Base-by-base conservation (phyloP, 2,888 invertebrate genomes). In the Frankliniella intonsa region DNA sequence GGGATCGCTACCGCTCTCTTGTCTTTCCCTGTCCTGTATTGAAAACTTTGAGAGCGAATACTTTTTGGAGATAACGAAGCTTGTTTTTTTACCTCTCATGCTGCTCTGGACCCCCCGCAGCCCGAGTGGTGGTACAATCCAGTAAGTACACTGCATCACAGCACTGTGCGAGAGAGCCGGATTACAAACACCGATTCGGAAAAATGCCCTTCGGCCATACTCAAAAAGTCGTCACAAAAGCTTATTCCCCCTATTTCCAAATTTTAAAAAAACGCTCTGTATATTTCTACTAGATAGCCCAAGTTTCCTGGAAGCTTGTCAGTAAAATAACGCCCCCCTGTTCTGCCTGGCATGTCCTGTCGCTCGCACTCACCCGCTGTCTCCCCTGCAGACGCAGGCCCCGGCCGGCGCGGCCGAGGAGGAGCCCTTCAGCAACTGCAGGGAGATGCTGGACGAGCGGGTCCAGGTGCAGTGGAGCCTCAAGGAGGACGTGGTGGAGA, bases 41-140 rank as follows among this genome's bases (percentile, higher is more conserved):
- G 8, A 7, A 17, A 62, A 62, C 62, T 5, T 14, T 62, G 62
- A 62, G 38, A 38, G 38, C 38, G 5, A 38, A 38, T 38, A 38
- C 5, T 38, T 38, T 38, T 38, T 38, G 38, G 38, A 76, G 76
- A 82, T 51, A 82, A 22, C 81, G 80, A 81, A 80, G 50, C 69
- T 49, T 69, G 49, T 19, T 81, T 62, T 50, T 82, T 5, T 81
- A 55, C 50, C 55, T 50, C 38, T 27, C 62, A 83, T 81, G 22
- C 55, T 81, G 27, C 49, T 69, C 76, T 22, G 69, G 62, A 62
- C 38, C 9, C 55, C 17, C 55, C 69, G 86, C 88, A 96, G 96
- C 96, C 96, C 88, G 92, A 94, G 87, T 96, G 95, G 95, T 96
- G 95, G 96, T 96, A 96, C 89, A 94, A 94, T 88, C 95, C 95